Evolutionary conservation across 1,140 invertebrate species (phyloP).

Genomic region (Brachionus manjavacas): DNA sequence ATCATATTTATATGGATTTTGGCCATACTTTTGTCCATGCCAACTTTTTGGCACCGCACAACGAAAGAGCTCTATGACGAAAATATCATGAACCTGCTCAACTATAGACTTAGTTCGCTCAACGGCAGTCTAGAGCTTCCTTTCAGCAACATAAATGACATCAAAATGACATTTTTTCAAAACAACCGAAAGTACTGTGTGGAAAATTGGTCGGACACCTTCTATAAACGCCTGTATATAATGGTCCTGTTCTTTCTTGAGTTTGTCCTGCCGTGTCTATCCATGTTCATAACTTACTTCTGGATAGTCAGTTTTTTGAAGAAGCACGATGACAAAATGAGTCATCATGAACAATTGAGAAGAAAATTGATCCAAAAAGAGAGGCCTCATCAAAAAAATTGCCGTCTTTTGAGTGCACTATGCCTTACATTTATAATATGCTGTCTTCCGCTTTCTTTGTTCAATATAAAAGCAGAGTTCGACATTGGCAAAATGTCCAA

Average conservation of each 20-base stretch:
- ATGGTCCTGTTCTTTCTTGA: constrained; percentile 42
- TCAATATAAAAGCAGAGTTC: constrained; percentile 57
- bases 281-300: constrained; percentile 43
- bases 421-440: constrained; percentile 51
- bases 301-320: constrained; percentile 43
- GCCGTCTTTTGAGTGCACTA: constrained; percentile 48
- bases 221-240: constrained; percentile 43
- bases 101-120: neutral
- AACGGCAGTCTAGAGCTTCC: neutral
- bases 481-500: constrained; percentile 57
- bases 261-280: constrained; percentile 43
- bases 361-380: constrained; percentile 38
- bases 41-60: constrained; percentile 23
- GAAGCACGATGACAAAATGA: constrained; percentile 38
- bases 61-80: constrained; percentile 11
- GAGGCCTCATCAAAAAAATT: constrained; percentile 45
- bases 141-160: neutral
- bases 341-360: constrained; percentile 30
- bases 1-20: constrained; percentile 21
- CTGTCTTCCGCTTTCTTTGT: constrained; percentile 56
- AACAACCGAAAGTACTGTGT: constrained; percentile 41
- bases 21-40: neutral
- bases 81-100: neutral
- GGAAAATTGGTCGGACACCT: constrained; percentile 43
- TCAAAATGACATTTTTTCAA: neutral